A percentile compares a stretch with the other conserved stretches of the same genome.
Conservation (phyloP, 2,888 invertebrate genomes). For the Lasioglossum morio region DNA sequence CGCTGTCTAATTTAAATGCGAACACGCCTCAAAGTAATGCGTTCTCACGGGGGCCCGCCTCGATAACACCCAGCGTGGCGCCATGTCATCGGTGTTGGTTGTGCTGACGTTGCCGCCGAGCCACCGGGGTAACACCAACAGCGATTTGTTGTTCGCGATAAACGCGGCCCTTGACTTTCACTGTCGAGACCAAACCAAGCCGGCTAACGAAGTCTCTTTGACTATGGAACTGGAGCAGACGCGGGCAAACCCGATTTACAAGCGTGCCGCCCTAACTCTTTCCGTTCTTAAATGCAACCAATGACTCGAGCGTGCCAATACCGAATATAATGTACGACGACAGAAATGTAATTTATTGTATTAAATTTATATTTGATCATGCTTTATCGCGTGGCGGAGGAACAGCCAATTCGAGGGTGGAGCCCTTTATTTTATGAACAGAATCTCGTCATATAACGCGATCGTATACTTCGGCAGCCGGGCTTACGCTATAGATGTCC, state of each 20-base stretch:
- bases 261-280: not conserved
- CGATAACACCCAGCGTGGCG: conserved; percentile 8
- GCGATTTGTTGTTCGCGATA: conserved; percentile 7
- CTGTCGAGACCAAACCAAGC: not conserved
- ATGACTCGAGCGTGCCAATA: not conserved
- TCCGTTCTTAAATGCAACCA: not conserved
- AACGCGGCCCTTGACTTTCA: not conserved
- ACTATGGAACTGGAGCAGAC: not conserved
- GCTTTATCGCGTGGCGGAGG: not conserved
- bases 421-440: conserved; percentile 4
- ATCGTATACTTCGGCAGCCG: not conserved
- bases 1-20: conserved; percentile 43
- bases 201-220: not conserved
- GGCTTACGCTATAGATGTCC: not conserved
- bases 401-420: not conserved
- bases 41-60: not conserved
- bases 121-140: not conserved
- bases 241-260: not conserved
- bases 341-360: not conserved
- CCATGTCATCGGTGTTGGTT: conserved; percentile 11
- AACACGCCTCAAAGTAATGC: conserved; percentile 35
- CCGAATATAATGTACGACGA: not conserved
- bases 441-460: conserved; percentile 3
- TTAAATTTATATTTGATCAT: not conserved
- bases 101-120: not conserved